phyloP scores from a whole-genome alignment of 2,113 vertebrate species.

The Barbus barbus region DNA sequence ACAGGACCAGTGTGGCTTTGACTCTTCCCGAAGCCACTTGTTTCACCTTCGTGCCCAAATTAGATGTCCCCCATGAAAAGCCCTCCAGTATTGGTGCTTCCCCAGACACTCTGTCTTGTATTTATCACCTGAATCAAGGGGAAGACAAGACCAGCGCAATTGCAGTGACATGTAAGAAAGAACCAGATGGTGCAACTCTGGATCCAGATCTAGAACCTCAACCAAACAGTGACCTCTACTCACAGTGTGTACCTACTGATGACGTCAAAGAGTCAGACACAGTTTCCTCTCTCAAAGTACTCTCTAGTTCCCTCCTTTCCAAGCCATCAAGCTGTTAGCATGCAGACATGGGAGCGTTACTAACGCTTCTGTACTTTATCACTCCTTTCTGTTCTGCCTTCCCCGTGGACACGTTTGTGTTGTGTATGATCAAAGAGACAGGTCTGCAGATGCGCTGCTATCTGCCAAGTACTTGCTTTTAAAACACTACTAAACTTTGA shows the following conservation, averaged over 20 bases:
- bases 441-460: not conserved
- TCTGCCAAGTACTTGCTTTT: conserved; percentile 34
- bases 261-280: conserved; percentile 43
- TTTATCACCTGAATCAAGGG: conserved; percentile 28
- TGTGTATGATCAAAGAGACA: conserved; percentile 25
- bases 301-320: conserved; percentile 40
- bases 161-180: conserved; percentile 21
- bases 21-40: conserved; percentile 65
- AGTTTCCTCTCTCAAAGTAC: conserved; percentile 48
- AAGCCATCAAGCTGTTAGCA: conserved; percentile 60
- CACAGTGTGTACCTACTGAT: conserved; percentile 26
- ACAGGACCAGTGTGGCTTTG: conserved; percentile 34
- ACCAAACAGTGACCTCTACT: conserved; percentile 25
- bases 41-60: conserved; percentile 13
- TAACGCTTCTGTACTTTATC: conserved; percentile 15
- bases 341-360: not conserved
- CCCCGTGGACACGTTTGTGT: not conserved
- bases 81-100: conserved; percentile 29
- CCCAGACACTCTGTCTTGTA: not conserved
- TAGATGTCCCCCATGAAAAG: conserved; percentile 15
- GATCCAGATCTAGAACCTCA: conserved; percentile 36
- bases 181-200: not conserved
- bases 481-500: conserved; percentile 50
- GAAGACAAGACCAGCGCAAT: conserved; percentile 9
- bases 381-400: conserved; percentile 29